These are phyloP conservation scores for Heliconius erato DNA, from an alignment of 2,888 invertebrate genomes.

Conservation along the genomic window DNA sequence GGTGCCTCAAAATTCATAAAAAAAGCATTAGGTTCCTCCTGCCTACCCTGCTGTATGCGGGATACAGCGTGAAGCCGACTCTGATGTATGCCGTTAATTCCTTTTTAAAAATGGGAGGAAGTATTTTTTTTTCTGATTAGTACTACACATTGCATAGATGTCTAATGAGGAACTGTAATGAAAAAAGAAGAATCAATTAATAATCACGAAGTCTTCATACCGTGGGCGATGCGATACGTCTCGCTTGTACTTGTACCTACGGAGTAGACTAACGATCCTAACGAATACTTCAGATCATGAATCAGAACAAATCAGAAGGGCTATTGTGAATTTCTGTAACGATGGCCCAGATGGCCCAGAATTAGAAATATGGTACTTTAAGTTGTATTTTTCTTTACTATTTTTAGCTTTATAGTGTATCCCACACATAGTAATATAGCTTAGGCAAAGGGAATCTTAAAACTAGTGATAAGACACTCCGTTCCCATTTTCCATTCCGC, in stretches of 20 bases:
- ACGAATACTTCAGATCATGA: slow-evolving; percentile 20
- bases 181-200: slow-evolving; percentile 16
- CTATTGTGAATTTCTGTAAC: slow-evolving; percentile 10
- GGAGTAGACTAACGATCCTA: not conserved
- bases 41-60: too few species aligned
- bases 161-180: not conserved
- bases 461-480: not conserved
- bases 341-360: not conserved
- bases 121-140: not conserved
- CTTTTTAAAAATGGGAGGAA: not conserved
- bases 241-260: not conserved
- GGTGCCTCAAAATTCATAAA: too few species aligned
- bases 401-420: not conserved
- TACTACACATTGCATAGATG: not conserved
- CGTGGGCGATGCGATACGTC: not conserved
- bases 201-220: not conserved
- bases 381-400: not conserved
- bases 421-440: not conserved
- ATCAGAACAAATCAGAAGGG: slow-evolving; percentile 1
- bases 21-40: too few species aligned
- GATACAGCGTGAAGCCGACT: too few species aligned
- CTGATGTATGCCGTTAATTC: not conserved
- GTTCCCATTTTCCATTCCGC: too few species aligned
- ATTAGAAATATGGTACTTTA: not conserved
- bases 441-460: not conserved